Evolutionary conservation across 1,140 invertebrate species (phyloP).

Genomic region (Pseudomyrmex dendroicus): DNA sequence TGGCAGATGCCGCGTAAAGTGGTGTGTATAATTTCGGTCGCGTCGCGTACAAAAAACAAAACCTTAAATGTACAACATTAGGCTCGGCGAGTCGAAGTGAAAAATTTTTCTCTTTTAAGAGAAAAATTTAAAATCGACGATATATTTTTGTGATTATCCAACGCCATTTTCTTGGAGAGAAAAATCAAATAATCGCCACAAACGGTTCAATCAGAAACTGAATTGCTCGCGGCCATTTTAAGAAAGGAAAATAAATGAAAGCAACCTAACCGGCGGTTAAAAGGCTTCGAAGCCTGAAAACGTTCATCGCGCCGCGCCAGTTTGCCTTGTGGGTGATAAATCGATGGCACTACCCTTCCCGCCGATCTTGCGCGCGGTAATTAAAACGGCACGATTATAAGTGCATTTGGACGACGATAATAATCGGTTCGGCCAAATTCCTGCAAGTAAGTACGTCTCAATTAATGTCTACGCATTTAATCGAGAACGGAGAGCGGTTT

Average conservation of each 20-base stretch:
- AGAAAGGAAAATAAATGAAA: conserved; percentile 10
- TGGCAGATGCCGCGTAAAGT: conserved; percentile 1
- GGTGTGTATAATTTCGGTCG: conserved; percentile 63
- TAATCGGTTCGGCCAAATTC: conserved; percentile 74
- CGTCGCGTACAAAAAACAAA: not conserved
- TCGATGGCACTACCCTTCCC: conserved; percentile 47
- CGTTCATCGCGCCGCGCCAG: conserved; percentile 1
- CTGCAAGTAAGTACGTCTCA: conserved; percentile 82
- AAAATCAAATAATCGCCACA: not conserved
- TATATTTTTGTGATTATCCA: not conserved
- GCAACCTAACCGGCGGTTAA: conserved; percentile 36
- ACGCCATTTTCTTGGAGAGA: not conserved
- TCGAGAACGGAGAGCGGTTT: conserved; percentile 73
- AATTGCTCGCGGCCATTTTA: not conserved
- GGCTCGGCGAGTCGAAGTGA: no score
- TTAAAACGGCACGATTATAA: conserved; percentile 81
- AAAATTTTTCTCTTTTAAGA: not conserved
- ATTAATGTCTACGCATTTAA: conserved; percentile 80
- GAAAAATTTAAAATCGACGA: not conserved
- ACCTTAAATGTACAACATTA: no score
- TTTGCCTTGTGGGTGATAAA: conserved; percentile 66
- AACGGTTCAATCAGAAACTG: not conserved
- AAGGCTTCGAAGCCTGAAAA: conserved; percentile 36
- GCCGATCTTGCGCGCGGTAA: conserved; percentile 65
- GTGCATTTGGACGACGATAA: conserved; percentile 76